Base-by-base conservation (phyloP, 2,888 invertebrate genomes). In the Cheilosia vulpina region DNA sequence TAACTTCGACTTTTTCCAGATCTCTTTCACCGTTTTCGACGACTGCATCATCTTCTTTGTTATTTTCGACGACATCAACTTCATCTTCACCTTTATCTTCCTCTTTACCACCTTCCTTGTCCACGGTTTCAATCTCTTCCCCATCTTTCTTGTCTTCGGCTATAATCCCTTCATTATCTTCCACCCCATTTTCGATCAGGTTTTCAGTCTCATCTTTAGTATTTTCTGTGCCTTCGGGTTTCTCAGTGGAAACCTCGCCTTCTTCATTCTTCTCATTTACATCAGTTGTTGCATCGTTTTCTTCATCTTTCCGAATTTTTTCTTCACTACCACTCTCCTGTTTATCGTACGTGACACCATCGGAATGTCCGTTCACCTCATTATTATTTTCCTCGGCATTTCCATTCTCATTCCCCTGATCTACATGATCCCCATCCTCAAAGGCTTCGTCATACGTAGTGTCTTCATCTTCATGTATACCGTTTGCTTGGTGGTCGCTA, bases 361-460 rank as follows among this genome's bases (percentile, higher is more conserved):
- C 21, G 17, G 19, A 71, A n/a, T 88, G 89, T 85, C 87, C 89
- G 13, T 88, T 63, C 53, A 65, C 65, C 77, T 84, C 71, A 63
- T 88, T 88, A 21, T 84, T 47, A 76, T 80, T 62, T 52, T 72
- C 76, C 17, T 87, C 78, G n/a, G 73, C 50, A 52, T 87, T 72
- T 47, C 45, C 45, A 34, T 19, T 50, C 31, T 45, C 45, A 21
- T 55, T 62, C 13, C 38, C 65, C 52, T 19, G 13, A 65, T 45
- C 57, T 24, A 79, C 63, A 57, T 50, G 27, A 77, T 68, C 75
- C 76, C 69, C 71, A 88, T 82, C 83, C 43, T 88, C 87, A 58
- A 76, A 60, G 58, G 88, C 83, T 27, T 87, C 85, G 41, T 88
- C 80, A 43, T 85, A 83, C 63, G 87, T 81, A 52, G 47, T 71